Percentiles rank a stretch among this genome's conserved stretches.
Conservation (phyloP, 2,888 invertebrate genomes). For the Gnatocerus cornutus region DNA sequence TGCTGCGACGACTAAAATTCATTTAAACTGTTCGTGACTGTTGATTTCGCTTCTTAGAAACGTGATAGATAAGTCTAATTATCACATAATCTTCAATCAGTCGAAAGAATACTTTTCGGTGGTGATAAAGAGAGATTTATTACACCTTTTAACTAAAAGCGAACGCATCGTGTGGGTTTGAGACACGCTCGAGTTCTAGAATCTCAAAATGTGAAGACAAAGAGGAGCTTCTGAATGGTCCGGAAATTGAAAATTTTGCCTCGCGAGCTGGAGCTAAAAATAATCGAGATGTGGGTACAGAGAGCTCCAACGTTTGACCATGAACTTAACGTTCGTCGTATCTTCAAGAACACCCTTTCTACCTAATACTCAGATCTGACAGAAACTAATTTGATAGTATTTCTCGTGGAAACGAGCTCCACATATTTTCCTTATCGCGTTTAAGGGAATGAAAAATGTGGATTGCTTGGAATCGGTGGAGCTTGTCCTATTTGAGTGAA, state of each 20-base stretch:
- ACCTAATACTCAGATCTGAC: slow-evolving; percentile 13
- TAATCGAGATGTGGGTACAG: slow-evolving; percentile 40
- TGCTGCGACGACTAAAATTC: slow-evolving; percentile 22
- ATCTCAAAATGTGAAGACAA: no score
- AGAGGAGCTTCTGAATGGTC: not conserved
- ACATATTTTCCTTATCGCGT: not conserved
- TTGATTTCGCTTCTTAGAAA: slow-evolving; percentile 25
- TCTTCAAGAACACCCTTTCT: slow-evolving; percentile 46
- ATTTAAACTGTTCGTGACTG: slow-evolving; percentile 22
- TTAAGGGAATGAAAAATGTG: not conserved
- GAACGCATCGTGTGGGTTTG: not conserved
- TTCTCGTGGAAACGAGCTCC: slow-evolving; percentile 1
- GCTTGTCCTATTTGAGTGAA: slow-evolving; percentile 23
- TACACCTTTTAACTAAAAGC: slow-evolving; percentile 6
- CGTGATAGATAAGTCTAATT: slow-evolving; percentile 31
- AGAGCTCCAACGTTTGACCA: slow-evolving; percentile 47
- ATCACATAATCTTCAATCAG: slow-evolving; percentile 14
- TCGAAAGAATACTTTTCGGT: slow-evolving; percentile 1
- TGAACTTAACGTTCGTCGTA: slow-evolving; percentile 50
- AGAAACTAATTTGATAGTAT: slow-evolving; percentile 28
- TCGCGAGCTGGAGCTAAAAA: slow-evolving; percentile 42
- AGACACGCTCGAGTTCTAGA: no score
- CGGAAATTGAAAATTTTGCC: slow-evolving; percentile 34
- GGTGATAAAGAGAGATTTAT: slow-evolving; percentile 14
- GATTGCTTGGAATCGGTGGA: slow-evolving; percentile 21